These are phyloP conservation scores for Teleopsis dalmanni DNA, from an alignment of 1,140 invertebrate genomes.

Conservation along the genomic window DNA sequence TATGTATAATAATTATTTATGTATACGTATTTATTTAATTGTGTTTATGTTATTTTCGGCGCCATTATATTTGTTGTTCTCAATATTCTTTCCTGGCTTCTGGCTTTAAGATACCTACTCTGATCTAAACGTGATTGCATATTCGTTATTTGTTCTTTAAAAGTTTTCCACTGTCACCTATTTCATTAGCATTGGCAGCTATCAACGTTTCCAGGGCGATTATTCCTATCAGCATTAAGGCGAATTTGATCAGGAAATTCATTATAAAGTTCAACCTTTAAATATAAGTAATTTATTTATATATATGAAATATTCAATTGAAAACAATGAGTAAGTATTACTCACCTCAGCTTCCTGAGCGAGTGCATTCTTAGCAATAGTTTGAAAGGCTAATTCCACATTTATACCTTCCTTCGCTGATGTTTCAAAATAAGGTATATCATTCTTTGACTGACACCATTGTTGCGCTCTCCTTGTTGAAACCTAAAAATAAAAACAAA, in stretches of 20 bases:
- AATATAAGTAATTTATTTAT: background rate
- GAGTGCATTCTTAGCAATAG: conserved; percentile 93
- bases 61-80: background rate
- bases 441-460: conserved; percentile 98
- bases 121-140: conserved; percentile 1
- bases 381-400: conserved; percentile 96
- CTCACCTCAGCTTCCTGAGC: conserved; percentile 73
- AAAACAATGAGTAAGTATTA: background rate
- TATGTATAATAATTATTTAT: background rate
- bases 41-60: background rate
- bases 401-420: conserved; percentile 97
- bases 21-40: too few relatives aligned
- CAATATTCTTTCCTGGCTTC: background rate
- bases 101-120: too few relatives aligned
- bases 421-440: conserved; percentile 98
- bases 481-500: too few relatives aligned
- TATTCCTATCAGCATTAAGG: conserved; percentile 61
- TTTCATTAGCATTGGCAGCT: conserved; percentile 66
- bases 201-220: conserved; percentile 63
- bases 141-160: background rate
- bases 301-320: background rate
- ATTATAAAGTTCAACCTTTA: conserved; percentile 79
- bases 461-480: conserved; percentile 93
- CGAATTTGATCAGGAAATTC: conserved; percentile 97
- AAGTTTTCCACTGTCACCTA: background rate